A percentile compares a stretch with the other conserved stretches of the same genome.
Evolutionary conservation across 2,888 invertebrate genomes (phyloP).

Genomic region (Coremacera marginata): DNA sequence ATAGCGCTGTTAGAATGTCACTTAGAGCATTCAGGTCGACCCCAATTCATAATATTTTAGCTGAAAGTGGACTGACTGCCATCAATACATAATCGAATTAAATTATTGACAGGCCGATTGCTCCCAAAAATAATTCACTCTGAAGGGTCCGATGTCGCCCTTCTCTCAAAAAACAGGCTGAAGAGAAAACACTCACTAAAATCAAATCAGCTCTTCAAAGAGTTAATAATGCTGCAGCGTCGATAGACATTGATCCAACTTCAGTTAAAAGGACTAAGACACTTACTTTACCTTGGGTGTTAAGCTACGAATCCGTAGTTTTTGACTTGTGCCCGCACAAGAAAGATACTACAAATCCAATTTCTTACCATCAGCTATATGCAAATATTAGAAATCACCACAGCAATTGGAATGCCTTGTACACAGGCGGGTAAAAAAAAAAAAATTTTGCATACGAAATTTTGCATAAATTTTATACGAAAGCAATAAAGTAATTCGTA

Average conservation of each 20-base stretch:
- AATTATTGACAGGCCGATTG: too few relatives aligned
- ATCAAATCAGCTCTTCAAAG: slow-evolving; percentile 20
- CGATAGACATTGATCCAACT: neutral
- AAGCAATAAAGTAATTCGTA: slow-evolving; percentile 6
- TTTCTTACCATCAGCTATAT: neutral
- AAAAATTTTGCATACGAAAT: too few relatives aligned
- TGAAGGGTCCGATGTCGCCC: neutral
- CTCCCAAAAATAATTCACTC: too few relatives aligned
- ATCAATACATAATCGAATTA: slow-evolving; percentile 11
- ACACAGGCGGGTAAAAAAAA: neutral
- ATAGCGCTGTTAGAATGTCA: slow-evolving; percentile 10
- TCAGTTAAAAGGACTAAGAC: neutral
- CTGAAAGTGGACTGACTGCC: too few relatives aligned
- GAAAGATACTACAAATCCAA: neutral
- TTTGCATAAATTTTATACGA: too few relatives aligned
- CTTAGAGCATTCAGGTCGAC: slow-evolving; percentile 19
- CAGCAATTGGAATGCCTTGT: neutral
- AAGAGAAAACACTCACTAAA: slow-evolving; percentile 12
- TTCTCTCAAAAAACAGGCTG: neutral
- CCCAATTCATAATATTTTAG: slow-evolving; percentile 6
- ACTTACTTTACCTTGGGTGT: neutral
- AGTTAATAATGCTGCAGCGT: slow-evolving; percentile 4
- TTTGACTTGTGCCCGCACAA: neutral
- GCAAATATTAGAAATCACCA: neutral
- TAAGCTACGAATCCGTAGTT: neutral